phyloP scores from a whole-genome alignment of 2,113 vertebrate genomes.

The Crotalus tigris region DNA sequence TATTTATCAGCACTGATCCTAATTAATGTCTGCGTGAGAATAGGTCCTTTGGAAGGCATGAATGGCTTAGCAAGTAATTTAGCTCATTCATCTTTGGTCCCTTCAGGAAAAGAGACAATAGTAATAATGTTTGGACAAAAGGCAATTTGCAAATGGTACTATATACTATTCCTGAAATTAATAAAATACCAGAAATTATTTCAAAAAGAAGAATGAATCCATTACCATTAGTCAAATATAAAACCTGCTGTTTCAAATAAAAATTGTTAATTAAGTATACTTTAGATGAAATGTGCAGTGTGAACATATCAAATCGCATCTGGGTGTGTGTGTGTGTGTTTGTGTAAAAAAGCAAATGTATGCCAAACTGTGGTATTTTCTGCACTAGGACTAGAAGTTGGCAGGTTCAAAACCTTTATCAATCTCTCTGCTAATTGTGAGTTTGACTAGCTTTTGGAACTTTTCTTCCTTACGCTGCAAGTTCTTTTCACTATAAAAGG shows the following conservation, averaged over 20 bases:
- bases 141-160: too few species aligned
- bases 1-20: background rate
- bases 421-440: constrained; percentile 23
- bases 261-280: background rate
- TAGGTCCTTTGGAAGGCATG: background rate
- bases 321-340: background rate
- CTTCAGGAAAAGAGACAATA: background rate
- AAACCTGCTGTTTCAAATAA: background rate
- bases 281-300: background rate
- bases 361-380: background rate
- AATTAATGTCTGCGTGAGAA: background rate
- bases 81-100: background rate
- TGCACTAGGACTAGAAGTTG: background rate
- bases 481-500: constrained; percentile 4
- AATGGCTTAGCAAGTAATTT: background rate
- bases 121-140: background rate
- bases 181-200: background rate
- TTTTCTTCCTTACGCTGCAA: constrained; percentile 20
- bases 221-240: background rate
- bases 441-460: constrained; percentile 27
- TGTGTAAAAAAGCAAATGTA: background rate
- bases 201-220: background rate
- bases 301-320: background rate
- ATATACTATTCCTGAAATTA: background rate
- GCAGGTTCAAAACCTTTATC: constrained; percentile 15